These are phyloP conservation scores for Drosophila histrio DNA, from an alignment of 2,888 invertebrate genomes.

Conservation along the genomic window DNA sequence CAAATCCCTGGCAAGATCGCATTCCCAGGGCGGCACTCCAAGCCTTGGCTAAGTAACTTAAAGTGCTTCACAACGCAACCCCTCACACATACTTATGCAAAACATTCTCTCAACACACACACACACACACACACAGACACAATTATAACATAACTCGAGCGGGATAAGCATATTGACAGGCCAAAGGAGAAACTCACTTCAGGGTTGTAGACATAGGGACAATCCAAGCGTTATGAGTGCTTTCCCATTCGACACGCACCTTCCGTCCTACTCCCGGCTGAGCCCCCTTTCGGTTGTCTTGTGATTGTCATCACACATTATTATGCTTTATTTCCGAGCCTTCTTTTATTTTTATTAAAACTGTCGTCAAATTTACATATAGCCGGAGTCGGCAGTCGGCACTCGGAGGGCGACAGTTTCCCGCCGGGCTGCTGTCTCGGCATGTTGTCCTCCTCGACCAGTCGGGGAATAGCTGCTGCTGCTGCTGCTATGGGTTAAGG, in stretches of 20 bases:
- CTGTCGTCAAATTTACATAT: slow-evolving; percentile 63
- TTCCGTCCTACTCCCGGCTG: slow-evolving; percentile 6
- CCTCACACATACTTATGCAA: slow-evolving; percentile 24
- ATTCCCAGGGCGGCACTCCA: slow-evolving; percentile 58
- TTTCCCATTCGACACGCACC: slow-evolving; percentile 73
- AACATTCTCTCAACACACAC: slow-evolving; percentile 11
- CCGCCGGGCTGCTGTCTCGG: slow-evolving; percentile 51
- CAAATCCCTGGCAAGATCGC: slow-evolving; percentile 35
- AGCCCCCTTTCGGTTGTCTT: slow-evolving; percentile 22
- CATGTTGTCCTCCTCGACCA: slow-evolving; percentile 48
- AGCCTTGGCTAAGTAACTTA: slow-evolving; percentile 61
- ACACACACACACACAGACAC: slow-evolving; percentile 18
- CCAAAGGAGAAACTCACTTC: slow-evolving; percentile 32
- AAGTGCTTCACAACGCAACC: slow-evolving; percentile 47
- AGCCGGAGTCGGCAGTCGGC: slow-evolving; percentile 5
- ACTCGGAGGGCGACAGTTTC: slow-evolving; percentile 35
- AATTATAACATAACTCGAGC: slow-evolving; percentile 49
- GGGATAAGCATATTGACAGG: slow-evolving; percentile 72
- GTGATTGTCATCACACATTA: slow-evolving; percentile 71
- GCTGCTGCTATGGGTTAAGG: background rate
- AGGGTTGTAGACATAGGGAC: slow-evolving; percentile 18
- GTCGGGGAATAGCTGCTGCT: slow-evolving; percentile 10
- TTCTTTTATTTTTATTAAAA: slow-evolving; percentile 57
- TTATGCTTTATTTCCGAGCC: slow-evolving; percentile 75
- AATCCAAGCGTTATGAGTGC: slow-evolving; percentile 70